A percentile compares a stretch with the other conserved stretches of the same genome.
These are phyloP conservation scores for Fragum whitleyi DNA, from an alignment of 2,888 invertebrate species.

Conservation along the genomic window DNA sequence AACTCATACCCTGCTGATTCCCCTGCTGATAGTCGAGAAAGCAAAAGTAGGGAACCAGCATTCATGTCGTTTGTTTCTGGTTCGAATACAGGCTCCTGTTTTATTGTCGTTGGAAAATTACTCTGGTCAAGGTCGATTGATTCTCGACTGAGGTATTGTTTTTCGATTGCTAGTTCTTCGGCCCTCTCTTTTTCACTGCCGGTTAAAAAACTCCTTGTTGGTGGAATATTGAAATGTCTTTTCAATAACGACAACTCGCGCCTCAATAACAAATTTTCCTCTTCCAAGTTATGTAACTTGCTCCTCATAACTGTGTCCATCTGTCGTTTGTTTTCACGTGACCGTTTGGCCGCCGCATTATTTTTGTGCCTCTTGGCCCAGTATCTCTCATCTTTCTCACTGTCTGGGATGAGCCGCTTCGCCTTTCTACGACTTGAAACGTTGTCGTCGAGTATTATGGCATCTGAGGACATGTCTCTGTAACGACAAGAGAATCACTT, in stretches of 20 bases:
- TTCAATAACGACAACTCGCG: conserved; percentile 73
- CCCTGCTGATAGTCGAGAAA: conserved; percentile 27
- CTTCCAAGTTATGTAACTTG: conserved; percentile 69
- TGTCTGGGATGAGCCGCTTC: conserved; percentile 71
- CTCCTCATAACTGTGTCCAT: conserved; percentile 66
- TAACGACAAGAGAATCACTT: background rate
- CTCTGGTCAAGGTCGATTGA: background rate
- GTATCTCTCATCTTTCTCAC: conserved; percentile 74
- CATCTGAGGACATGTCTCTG: background rate
- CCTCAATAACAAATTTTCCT: conserved; percentile 72
- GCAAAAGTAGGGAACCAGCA: background rate
- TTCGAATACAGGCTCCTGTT: background rate
- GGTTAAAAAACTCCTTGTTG: conserved; percentile 64
- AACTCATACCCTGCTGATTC: background rate
- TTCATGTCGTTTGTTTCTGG: background rate
- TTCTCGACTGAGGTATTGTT: background rate
- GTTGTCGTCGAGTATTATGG: background rate
- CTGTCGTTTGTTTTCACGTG: conserved; percentile 74
- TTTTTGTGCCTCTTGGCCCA: conserved; percentile 78
- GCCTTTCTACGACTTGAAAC: conserved; percentile 10
- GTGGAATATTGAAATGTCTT: conserved; percentile 67
- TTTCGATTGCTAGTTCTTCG: background rate
- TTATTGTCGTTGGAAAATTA: background rate
- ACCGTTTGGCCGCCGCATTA: conserved; percentile 77
- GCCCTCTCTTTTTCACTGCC: conserved; percentile 67